A percentile compares a stretch with the other conserved stretches of the same genome.
Evolutionary conservation across 2,113 vertebrate genomes (phyloP).

Genomic region (Notarius quadriscutis): DNA sequence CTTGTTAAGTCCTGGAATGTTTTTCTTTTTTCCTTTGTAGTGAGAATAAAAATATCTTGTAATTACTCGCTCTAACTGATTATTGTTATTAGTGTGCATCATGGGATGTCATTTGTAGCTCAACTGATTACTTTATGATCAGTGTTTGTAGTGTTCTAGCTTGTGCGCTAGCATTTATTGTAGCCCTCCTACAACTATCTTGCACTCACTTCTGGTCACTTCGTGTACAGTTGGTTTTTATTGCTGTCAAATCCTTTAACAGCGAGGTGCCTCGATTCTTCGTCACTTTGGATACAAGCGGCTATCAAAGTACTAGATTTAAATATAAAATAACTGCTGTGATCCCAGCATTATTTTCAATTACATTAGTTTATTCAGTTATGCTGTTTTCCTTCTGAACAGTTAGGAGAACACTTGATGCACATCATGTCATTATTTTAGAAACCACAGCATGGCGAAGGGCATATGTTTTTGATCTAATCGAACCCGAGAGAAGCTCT

Average conservation of each 20-base stretch:
- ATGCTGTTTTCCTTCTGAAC: constrained; percentile 7
- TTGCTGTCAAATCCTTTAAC: not conserved
- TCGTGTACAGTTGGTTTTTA: not conserved
- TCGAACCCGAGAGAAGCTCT: constrained; percentile 18
- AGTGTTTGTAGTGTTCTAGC: not conserved
- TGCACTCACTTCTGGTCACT: not conserved
- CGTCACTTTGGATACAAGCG: not conserved
- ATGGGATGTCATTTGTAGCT: not conserved
- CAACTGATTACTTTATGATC: not conserved
- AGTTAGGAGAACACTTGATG: constrained; percentile 22
- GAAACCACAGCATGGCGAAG: constrained; percentile 17
- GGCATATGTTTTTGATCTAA: constrained; percentile 48
- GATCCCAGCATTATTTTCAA: not conserved
- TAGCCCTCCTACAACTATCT: not conserved
- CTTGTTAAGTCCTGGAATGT: no score
- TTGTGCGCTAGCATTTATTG: not conserved
- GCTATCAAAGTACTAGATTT: not conserved
- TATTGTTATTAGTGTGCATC: not conserved
- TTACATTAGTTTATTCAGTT: not conserved
- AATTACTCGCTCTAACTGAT: no score
- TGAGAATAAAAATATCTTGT: no score
- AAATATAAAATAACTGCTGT: not conserved
- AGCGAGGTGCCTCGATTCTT: not conserved
- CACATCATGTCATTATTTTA: constrained; percentile 40
- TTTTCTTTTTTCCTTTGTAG: no score